Evolutionary conservation across 2,797 vertebrate species (phyloP), one percentile per base, ranked within the genome.

Genomic region (Serranus cabrilla): DNA sequence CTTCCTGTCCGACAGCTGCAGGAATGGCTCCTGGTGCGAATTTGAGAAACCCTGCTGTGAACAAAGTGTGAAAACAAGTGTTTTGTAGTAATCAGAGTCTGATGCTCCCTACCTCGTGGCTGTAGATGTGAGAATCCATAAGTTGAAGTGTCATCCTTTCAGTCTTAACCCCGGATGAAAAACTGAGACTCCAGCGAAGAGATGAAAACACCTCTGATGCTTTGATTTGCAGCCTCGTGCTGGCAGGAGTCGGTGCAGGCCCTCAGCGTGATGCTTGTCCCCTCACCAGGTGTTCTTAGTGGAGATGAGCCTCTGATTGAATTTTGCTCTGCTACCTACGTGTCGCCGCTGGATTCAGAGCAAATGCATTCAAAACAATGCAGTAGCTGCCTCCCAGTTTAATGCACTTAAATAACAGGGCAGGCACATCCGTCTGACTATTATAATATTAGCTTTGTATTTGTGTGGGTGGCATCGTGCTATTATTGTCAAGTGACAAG

Each of bases 41-140:
- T 85, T 60, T 77, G 74, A 85, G 76, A 58, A 59, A 45, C 71
- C 90, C 92, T 27, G 88, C 91, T 92, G 93, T 88, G 91, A 93
- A 89, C 90, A 92, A 90, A 92, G 88, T 84, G 83, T 42, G 67
- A 88, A 90, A 92, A 91, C 87, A 90, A 93, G 89, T 85, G 90
- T 91, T 90, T 89, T 83, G 75, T 74, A 72, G 82, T 83, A 86
- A 90, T 92, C 78, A 85, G 68, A 86, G 66, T 74, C 70, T 55
- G 63, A 16, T 69, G 78, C 78, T 76, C 73, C 82, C 79, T 85
- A 78, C 87, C 84, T 89, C 16, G 4, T 81, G 85, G 82, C 71
- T 83, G 70, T 27, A 81, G 87, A 92, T 83, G 78, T 79, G 78
- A 83, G 74, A 66, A 88, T 83, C 54, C 87, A 70, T 57, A 68